Base-by-base conservation (phyloP, 2,797 vertebrate species). In the Oreonectes daqikongensis region DNA sequence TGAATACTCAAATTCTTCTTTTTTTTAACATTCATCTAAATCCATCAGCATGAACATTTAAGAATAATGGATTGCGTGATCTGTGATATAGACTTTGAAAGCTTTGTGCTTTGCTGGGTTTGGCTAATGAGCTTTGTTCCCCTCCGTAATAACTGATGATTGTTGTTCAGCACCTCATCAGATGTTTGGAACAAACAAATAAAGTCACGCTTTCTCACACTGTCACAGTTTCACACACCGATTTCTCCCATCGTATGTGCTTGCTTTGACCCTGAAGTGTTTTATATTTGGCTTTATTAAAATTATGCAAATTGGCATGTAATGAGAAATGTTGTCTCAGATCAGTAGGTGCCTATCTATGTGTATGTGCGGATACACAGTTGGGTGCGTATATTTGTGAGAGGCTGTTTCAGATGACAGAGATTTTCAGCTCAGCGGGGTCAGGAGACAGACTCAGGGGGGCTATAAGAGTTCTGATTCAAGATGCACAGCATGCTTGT, bases 151-250 rank as follows among this genome's bases (percentile, higher is more conserved):
- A 82, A 80, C 79, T 64, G 74, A 81, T 80, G 78, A 84, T 79
- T 82, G 55, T 52, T 30, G 80, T 81, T 84, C 80, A 75, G 75
- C 75, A 79, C 71, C 73, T 71, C 73, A 77, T 79, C 79, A 81
- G 80, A 72, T 24, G 66, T 72, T 80, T 82, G 70, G 66, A 80
- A 72, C 69, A 81, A 79, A 84, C 80, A 78, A 84, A 81, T 61
- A 79, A 83, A 74, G 50, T 71, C 79, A 67, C 60, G 55, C 52
- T 66, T 70, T 82, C 55, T 78, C 75, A 69, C 70, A 74, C 35
- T 61, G 30, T 74, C 69, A 72, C 74, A 74, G 60, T 32, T 59
- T 42, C 69, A 64, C 69, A 65, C 40, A 60, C 14, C 17, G 20
- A 46, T 32, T 22, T 44, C 2, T 66, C 64, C 53, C 11, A 15